Conservation (phyloP, 2,888 invertebrate genomes). For the Poecilobothrus nobilitatus region DNA sequence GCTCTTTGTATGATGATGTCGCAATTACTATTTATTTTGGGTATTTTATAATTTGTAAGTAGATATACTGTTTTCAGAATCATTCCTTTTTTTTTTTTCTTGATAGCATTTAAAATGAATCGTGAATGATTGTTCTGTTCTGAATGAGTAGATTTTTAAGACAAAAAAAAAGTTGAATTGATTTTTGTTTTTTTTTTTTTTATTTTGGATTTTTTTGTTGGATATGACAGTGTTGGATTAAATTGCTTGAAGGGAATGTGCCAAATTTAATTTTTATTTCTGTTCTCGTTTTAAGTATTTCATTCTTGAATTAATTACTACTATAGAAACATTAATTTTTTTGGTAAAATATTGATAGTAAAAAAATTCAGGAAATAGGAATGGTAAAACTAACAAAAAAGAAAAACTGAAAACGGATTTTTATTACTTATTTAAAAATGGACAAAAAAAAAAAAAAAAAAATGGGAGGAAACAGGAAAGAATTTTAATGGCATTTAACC, state of each 20-base stretch:
- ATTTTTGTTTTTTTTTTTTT: background rate
- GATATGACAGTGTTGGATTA: background rate
- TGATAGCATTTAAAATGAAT: too few relatives aligned
- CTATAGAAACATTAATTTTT: background rate
- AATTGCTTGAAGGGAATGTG: background rate
- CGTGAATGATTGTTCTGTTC: too few relatives aligned
- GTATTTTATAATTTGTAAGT: too few relatives aligned
- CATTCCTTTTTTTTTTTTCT: too few relatives aligned
- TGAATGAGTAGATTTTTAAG: too few relatives aligned
- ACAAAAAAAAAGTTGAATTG: too few relatives aligned
- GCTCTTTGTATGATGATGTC: too few relatives aligned
- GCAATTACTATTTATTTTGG: too few relatives aligned
- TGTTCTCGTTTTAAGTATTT: background rate
- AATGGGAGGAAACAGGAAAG: background rate
- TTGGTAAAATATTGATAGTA: background rate
- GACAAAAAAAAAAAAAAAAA: background rate
- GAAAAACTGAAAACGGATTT: background rate
- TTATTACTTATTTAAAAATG: background rate
- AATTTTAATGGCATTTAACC: background rate
- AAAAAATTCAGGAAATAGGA: too few relatives aligned
- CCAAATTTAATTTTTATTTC: background rate
- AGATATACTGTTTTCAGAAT: too few relatives aligned
- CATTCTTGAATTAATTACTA: background rate
- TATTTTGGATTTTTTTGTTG: background rate
- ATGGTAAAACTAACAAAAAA: background rate